Percentiles rank a stretch among this genome's conserved stretches.
Evolutionary conservation across 1,140 invertebrate genomes (phyloP).

Genomic region (Drosophila nigromelanica): DNA sequence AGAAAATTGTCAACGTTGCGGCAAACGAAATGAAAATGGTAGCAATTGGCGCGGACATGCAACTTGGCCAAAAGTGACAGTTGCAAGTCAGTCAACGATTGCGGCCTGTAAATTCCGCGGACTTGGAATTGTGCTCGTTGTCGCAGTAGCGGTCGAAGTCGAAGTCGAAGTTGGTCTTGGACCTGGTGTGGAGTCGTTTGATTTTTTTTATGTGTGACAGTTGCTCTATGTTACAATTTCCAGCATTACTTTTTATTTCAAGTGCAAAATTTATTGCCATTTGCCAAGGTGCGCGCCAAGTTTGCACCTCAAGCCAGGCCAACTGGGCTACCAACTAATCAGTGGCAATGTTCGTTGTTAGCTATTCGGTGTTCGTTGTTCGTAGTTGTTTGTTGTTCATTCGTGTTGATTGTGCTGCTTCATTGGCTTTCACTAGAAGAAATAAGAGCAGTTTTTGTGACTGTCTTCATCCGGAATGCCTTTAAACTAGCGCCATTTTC

Average conservation of each 20-base stretch:
- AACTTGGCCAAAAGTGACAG: constrained; percentile 76
- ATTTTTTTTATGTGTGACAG: constrained; percentile 79
- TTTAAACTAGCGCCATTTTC: constrained; percentile 54
- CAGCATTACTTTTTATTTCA: constrained; percentile 81
- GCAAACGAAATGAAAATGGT: constrained; percentile 80
- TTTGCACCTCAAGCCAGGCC: constrained; percentile 30
- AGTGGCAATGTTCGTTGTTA: constrained; percentile 41
- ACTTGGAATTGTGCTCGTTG: constrained; percentile 2
- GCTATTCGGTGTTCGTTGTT: constrained; percentile 10
- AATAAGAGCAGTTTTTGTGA: constrained; percentile 51
- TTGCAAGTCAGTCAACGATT: constrained; percentile 68
- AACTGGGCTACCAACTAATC: constrained; percentile 52
- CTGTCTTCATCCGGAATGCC: constrained; percentile 45
- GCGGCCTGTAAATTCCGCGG: constrained; percentile 20
- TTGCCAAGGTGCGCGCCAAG: constrained; percentile 70
- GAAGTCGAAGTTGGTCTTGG: not conserved
- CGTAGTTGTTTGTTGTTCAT: constrained; percentile 23
- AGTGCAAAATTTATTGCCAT: constrained; percentile 81
- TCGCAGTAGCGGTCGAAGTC: not conserved
- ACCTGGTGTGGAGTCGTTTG: constrained; percentile 47
- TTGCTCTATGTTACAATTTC: constrained; percentile 80
- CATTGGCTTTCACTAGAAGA: constrained; percentile 72
- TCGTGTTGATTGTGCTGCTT: constrained; percentile 25
- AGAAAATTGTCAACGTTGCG: constrained; percentile 66
- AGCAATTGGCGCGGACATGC: constrained; percentile 76